A percentile compares a stretch with the other conserved stretches of the same genome.
phyloP scores from a whole-genome alignment of 2,888 invertebrate species.

The Phanerotoma sp. region DNA sequence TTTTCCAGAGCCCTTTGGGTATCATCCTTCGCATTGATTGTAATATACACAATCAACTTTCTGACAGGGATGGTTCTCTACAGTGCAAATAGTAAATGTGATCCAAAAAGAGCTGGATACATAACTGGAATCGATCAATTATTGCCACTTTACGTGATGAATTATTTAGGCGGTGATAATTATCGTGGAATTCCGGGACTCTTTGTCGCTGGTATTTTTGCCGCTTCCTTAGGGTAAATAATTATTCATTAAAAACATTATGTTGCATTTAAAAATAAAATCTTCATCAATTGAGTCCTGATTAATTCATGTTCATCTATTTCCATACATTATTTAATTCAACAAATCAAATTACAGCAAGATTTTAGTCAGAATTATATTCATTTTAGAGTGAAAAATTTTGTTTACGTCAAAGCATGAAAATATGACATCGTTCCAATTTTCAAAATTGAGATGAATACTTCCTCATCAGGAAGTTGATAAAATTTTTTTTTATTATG shows the following conservation, averaged over 20 bases:
- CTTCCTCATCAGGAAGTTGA: no score
- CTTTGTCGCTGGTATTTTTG: conserved; percentile 94
- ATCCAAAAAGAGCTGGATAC: conserved; percentile 73
- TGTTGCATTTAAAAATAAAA: no score
- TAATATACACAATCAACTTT: conserved; percentile 85
- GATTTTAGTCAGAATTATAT: no score
- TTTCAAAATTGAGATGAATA: no score
- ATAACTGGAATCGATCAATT: conserved; percentile 78
- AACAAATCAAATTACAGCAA: no score
- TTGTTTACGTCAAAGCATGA: no score
- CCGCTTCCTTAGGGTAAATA: conserved; percentile 87
- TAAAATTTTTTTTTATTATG: no score
- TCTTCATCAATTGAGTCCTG: no score
- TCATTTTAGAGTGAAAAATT: no score
- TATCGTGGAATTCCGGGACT: conserved; percentile 83
- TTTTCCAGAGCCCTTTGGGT: conserved; percentile 70
- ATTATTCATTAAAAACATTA: background rate
- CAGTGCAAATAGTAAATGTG: conserved; percentile 79
- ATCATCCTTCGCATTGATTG: conserved; percentile 72
- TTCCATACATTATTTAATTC: no score
- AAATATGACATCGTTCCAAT: no score
- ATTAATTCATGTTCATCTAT: no score
- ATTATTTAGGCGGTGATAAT: conserved; percentile 72
- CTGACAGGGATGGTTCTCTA: conserved; percentile 85
- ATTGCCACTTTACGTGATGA: conserved; percentile 87